Conservation (phyloP, 2,888 invertebrate species). For the Osmoderma eremita region DNA sequence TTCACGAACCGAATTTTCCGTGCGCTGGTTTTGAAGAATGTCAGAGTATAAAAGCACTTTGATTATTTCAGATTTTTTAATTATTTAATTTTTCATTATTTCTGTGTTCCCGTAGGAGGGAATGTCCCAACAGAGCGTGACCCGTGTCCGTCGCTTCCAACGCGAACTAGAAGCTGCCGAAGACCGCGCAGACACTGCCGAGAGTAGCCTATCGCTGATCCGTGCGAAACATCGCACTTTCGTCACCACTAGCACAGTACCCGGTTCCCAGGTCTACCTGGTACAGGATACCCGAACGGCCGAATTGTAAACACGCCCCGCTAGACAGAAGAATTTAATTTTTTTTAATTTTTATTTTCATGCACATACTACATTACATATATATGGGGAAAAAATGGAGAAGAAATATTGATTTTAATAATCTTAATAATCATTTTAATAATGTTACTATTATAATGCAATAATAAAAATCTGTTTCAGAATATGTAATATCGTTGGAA, state of each 20-base stretch:
- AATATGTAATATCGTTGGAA: neutral
- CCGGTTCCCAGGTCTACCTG: constrained; percentile 91
- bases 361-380: constrained; percentile 54
- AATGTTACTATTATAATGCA: neutral
- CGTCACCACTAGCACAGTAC: constrained; percentile 92
- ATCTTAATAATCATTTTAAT: constrained; percentile 16
- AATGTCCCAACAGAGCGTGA: constrained; percentile 90
- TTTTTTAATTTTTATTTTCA: constrained; percentile 56
- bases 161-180: constrained; percentile 97
- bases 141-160: constrained; percentile 97
- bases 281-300: constrained; percentile 81
- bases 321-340: constrained; percentile 49
- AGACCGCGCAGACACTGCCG: constrained; percentile 94
- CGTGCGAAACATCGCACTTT: constrained; percentile 98
- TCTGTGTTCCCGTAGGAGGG: constrained; percentile 75
- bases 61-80: neutral
- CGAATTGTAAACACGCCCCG: constrained; percentile 56
- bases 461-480: neutral
- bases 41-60: neutral
- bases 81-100: constrained; percentile 1
- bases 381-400: neutral
- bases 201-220: constrained; percentile 93
- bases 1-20: too few species aligned
- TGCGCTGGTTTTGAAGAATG: neutral
- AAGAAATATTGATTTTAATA: constrained; percentile 12